phyloP scores from a whole-genome alignment of 2,797 vertebrate genomes.

The Nyctibius grandis region DNA sequence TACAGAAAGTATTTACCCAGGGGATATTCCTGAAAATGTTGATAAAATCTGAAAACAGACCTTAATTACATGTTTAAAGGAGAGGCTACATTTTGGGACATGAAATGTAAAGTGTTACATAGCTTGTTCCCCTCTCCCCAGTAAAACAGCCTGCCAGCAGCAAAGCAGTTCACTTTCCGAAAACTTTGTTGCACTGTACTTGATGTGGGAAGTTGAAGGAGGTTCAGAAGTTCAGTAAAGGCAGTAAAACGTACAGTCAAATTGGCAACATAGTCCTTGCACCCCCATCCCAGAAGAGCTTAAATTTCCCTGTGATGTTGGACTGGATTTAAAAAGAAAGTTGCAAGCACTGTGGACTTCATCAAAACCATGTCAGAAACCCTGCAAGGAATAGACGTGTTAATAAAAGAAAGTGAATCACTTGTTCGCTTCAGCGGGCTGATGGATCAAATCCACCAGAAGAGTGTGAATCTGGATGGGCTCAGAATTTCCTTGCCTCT shows the following conservation, averaged over 20 bases:
- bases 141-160: background rate
- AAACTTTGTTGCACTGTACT: background rate
- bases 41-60: background rate
- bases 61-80: background rate
- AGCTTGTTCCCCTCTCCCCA: background rate
- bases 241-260: background rate
- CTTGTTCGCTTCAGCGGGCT: rapidly evolving
- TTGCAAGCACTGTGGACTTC: background rate
- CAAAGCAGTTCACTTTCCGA: background rate
- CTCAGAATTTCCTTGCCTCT: background rate
- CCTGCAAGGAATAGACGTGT: background rate
- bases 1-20: background rate
- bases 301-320: background rate
- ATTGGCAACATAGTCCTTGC: rapidly evolving
- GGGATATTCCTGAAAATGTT: background rate
- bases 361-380: background rate
- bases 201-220: background rate
- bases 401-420: background rate
- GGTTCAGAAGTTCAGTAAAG: background rate
- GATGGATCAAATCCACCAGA: background rate
- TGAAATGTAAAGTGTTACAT: background rate
- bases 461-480: background rate
- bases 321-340: background rate
- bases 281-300: background rate
- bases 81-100: background rate